phyloP scores from a whole-genome alignment of 2,888 invertebrate species.

The Julus scanicus region DNA sequence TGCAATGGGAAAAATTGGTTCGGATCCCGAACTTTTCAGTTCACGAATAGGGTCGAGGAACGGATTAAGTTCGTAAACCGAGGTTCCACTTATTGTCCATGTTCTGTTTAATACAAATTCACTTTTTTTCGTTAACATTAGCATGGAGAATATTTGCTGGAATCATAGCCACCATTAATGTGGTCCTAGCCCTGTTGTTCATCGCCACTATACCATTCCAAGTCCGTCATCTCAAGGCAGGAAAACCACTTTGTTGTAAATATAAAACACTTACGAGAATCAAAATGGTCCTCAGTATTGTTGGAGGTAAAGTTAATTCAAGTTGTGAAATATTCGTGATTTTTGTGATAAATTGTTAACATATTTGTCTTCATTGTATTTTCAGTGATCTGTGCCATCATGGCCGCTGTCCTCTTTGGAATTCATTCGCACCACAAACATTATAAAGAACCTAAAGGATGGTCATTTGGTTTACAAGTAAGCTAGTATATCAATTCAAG shows the following conservation, averaged over 20 bases:
- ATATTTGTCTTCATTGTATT: not conserved
- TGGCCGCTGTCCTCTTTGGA: slow-evolving; percentile 56
- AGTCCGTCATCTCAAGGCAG: slow-evolving; percentile 52
- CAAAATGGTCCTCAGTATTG: slow-evolving; percentile 55
- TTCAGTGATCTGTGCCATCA: slow-evolving; percentile 54
- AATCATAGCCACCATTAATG: slow-evolving; percentile 56
- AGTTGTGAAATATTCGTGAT: too few relatives aligned
- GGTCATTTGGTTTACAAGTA: slow-evolving; percentile 57
- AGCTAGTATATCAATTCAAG: not conserved
- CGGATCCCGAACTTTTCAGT: too few relatives aligned
- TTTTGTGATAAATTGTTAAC: not conserved
- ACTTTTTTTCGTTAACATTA: not conserved
- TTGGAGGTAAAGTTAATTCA: slow-evolving; percentile 52
- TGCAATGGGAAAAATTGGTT: too few relatives aligned
- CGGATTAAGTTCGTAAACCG: too few relatives aligned
- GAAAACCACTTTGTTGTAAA: slow-evolving; percentile 53
- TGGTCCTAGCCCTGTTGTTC: slow-evolving; percentile 53
- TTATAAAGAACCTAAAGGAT: slow-evolving; percentile 57
- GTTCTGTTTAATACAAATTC: too few relatives aligned
- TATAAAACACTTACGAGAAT: slow-evolving; percentile 55
- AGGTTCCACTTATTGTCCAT: too few relatives aligned
- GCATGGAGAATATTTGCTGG: slow-evolving; percentile 57
- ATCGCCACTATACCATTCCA: slow-evolving; percentile 53
- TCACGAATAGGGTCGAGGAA: too few relatives aligned
- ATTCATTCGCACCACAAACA: slow-evolving; percentile 56